Percentiles rank a stretch among this genome's conserved stretches.
Evolutionary conservation across 1,140 invertebrate genomes (phyloP).

Genomic region (Sycophila sp.): DNA sequence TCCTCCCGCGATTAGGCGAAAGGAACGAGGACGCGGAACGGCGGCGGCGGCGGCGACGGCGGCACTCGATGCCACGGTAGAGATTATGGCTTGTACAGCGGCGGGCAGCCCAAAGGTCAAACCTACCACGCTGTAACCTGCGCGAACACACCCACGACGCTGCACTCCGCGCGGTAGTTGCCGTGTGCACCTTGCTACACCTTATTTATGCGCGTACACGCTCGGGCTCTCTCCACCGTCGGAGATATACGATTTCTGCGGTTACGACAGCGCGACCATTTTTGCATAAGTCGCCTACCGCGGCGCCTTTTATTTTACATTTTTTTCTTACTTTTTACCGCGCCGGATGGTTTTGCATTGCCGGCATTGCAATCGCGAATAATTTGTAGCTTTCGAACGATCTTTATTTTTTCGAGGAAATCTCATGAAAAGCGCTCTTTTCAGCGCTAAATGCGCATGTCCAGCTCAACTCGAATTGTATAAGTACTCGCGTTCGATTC

Average conservation of each 20-base stretch:
- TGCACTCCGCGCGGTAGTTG: neutral
- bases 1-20: neutral
- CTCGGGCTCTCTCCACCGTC: neutral
- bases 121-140: neutral
- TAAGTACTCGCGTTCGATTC: too few relatives aligned
- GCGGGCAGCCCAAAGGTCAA: constrained; percentile 20
- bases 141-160: neutral
- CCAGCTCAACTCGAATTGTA: too few relatives aligned
- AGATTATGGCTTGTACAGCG: too few relatives aligned
- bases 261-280: constrained; percentile 12
- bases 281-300: constrained; percentile 24
- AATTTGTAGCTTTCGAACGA: too few relatives aligned
- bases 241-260: neutral
- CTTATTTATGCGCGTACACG: neutral
- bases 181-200: neutral
- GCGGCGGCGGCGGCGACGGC: neutral
- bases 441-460: too few relatives aligned
- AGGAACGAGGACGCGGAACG: neutral
- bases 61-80: neutral
- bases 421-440: too few relatives aligned
- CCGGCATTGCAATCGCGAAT: too few relatives aligned
- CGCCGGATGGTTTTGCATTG: too few relatives aligned
- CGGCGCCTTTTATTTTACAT: too few relatives aligned
- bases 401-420: too few relatives aligned
- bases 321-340: too few relatives aligned